phyloP scores from a whole-genome alignment of 2,888 invertebrate species.

The Drosophila melanosoma region DNA sequence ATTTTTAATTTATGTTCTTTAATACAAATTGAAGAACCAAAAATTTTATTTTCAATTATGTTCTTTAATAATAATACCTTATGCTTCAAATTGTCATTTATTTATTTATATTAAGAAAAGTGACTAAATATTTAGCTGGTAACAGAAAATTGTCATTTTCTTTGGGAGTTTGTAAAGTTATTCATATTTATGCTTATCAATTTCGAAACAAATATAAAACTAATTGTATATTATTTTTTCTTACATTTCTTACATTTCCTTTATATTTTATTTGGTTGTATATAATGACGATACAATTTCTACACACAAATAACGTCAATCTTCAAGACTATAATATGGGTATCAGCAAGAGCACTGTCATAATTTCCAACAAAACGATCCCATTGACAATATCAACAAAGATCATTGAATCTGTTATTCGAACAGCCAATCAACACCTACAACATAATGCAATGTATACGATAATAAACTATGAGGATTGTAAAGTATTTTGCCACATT shows the following conservation, averaged over 20 bases:
- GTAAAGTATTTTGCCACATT: conserved; percentile 36
- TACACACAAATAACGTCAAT: not conserved
- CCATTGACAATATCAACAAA: conserved; percentile 32
- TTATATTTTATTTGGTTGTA: not conserved
- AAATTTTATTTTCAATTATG: no score
- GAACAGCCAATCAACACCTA: conserved; percentile 47
- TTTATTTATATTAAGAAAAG: no score
- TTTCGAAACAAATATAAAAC: no score
- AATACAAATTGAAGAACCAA: no score
- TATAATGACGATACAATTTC: not conserved
- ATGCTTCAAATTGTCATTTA: no score
- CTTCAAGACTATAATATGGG: not conserved
- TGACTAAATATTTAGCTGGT: no score
- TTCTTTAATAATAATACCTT: no score
- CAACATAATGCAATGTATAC: conserved; percentile 10
- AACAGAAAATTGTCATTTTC: no score
- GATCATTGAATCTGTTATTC: conserved; percentile 16
- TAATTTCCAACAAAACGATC: conserved; percentile 24
- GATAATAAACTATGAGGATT: conserved; percentile 2
- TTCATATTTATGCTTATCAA: no score
- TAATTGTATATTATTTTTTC: not conserved
- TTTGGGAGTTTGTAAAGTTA: no score
- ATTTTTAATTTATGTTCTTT: no score
- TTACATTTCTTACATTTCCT: not conserved
- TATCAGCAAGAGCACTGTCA: not conserved